Base-by-base conservation (phyloP, 2,797 vertebrate species). In the Cyclura pinguis region DNA sequence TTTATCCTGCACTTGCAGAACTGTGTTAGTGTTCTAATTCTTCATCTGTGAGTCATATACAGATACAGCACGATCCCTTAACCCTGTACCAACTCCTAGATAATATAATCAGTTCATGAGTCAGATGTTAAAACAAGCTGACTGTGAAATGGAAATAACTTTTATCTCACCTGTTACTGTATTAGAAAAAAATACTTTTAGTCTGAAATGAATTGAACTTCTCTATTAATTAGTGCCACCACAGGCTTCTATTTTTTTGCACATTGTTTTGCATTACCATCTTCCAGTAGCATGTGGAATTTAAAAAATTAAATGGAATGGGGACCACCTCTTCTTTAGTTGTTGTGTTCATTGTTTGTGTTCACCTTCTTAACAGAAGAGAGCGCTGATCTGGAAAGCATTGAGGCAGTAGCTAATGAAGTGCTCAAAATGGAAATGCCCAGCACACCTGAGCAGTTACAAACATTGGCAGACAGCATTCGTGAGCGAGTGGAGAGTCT, bases 341-440 rank as follows among this genome's bases (percentile, higher is more conserved):
- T 4, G 32, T 42, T 9, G 20, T 42, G 81, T 82, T 93, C 38
- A 80, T 35, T 86, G 42, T 93, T 20, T 77, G 32, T 90, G 81
- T 93, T 87, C 93, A 38, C 89, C 38, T 6, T 10, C 88, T 88
- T 74, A n/a, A 80, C 95, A 99, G 99, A 99, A 96, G 99, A 99
- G 0, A 98, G 98, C 0, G 99, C 99, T 14, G 99, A 99, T 94
- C 95, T 98, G 92, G 98, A 99, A 90, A 99, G 99, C 97, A 98
- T 99, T 0, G 99, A 99, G 96, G 97, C 98, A 0, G 98, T 99
- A 91, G 98, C 99, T 42, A 99, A 98, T 4, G 98, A 99, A 95
- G 99, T 99, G 47, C 91, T 99, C 92, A 98, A 97, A 93, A 99
- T 99, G 98, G 98, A 99, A 95, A 99, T 99, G 99, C 99, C 99